These are phyloP conservation scores for Nanorana parkeri DNA, from an alignment of 2,113 vertebrate species.

Conservation along the genomic window DNA sequence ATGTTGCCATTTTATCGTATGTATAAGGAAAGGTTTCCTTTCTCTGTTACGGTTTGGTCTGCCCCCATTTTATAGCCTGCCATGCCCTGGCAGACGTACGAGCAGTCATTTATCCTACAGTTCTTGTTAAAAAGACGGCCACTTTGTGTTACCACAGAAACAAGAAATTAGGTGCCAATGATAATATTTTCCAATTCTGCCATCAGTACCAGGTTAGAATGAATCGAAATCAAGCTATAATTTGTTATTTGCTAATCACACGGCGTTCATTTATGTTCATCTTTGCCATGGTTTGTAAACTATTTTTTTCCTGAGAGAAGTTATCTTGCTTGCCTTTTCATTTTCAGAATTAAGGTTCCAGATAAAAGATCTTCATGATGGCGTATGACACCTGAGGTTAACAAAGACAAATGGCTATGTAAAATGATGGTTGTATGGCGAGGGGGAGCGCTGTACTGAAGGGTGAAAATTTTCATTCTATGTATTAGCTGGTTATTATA, in stretches of 20 bases:
- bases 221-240: not conserved
- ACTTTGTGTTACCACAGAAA: slow-evolving; percentile 6
- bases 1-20: no score
- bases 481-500: not conserved
- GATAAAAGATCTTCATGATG: not conserved
- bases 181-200: not conserved
- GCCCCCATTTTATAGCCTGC: not conserved
- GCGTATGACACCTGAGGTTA: not conserved
- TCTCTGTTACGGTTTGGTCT: not conserved
- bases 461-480: slow-evolving; percentile 4
- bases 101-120: not conserved
- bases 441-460: not conserved
- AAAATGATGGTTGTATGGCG: not conserved
- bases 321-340: not conserved
- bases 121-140: not conserved
- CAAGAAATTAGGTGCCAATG: not conserved
- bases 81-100: not conserved
- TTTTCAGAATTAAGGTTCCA: not conserved
- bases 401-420: not conserved
- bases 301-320: not conserved
- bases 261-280: not conserved
- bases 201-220: not conserved
- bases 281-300: no score
- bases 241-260: not conserved
- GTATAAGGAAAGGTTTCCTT: no score